These are phyloP conservation scores for Zele albiditarsus DNA, from an alignment of 2,888 invertebrate species.

Conservation along the genomic window DNA sequence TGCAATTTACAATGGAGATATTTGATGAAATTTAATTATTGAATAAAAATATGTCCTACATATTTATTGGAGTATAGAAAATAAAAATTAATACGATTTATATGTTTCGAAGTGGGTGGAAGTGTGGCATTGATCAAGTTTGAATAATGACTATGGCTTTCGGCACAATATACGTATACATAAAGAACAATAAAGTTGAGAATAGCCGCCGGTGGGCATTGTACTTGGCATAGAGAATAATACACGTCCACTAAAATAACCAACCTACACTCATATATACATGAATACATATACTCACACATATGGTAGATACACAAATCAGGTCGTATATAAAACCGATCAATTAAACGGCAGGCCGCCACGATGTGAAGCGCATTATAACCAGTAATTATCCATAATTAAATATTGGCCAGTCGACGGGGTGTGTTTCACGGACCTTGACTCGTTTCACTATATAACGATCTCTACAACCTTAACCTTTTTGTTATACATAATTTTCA, in stretches of 20 bases:
- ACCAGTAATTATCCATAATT: slow-evolving; percentile 69
- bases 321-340: slow-evolving; percentile 63
- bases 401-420: slow-evolving; percentile 62
- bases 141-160: no score
- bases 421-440: slow-evolving; percentile 42
- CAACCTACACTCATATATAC: background rate
- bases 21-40: no score
- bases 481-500: slow-evolving; percentile 13
- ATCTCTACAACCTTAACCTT: background rate
- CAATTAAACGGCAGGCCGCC: slow-evolving; percentile 69
- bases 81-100: background rate
- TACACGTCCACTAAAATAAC: background rate
- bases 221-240: slow-evolving; percentile 1
- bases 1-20: no score
- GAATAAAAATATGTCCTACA: no score
- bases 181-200: background rate
- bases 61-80: no score
- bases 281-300: background rate
- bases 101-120: background rate
- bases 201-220: background rate
- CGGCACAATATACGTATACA: background rate
- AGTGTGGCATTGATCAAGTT: background rate
- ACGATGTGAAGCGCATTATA: slow-evolving; percentile 66
- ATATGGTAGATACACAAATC: slow-evolving; percentile 65
- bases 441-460: slow-evolving; percentile 28